These are phyloP conservation scores for Machimus rusticus DNA, from an alignment of 2,888 invertebrate genomes.

Conservation along the genomic window DNA sequence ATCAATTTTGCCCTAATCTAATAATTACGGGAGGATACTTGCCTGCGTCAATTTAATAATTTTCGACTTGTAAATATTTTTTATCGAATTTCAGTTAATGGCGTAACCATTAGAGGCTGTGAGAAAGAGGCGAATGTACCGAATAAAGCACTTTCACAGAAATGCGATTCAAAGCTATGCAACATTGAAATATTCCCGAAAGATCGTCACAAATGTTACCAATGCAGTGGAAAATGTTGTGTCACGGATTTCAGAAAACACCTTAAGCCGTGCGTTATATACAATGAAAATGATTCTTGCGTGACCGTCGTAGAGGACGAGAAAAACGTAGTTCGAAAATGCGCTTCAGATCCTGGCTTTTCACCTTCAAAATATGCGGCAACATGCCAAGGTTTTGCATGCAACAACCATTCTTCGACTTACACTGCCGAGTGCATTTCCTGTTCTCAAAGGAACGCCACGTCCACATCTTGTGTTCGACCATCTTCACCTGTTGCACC, in stretches of 20 bases:
- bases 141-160: constrained; percentile 47
- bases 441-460: not conserved
- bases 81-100: not conserved
- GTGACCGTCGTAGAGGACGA: constrained; percentile 40
- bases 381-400: not conserved
- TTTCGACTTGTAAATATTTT: no score
- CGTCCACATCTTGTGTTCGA: not conserved
- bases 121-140: constrained; percentile 8
- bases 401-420: constrained; percentile 21
- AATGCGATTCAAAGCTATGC: constrained; percentile 54
- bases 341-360: constrained; percentile 27
- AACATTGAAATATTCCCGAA: constrained; percentile 54
- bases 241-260: not conserved
- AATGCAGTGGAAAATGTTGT: constrained; percentile 35
- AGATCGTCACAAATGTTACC: constrained; percentile 22
- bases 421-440: not conserved
- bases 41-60: no score
- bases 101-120: constrained; percentile 55
- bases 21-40: no score
- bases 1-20: no score
- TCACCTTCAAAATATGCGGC: constrained; percentile 3
- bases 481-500: not conserved
- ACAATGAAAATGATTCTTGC: constrained; percentile 13
- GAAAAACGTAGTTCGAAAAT: constrained; percentile 24
- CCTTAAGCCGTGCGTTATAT: constrained; percentile 13